These are phyloP conservation scores for Hylomyscus alleni DNA, from an alignment of 2,797 vertebrate genomes.

Conservation along the genomic window DNA sequence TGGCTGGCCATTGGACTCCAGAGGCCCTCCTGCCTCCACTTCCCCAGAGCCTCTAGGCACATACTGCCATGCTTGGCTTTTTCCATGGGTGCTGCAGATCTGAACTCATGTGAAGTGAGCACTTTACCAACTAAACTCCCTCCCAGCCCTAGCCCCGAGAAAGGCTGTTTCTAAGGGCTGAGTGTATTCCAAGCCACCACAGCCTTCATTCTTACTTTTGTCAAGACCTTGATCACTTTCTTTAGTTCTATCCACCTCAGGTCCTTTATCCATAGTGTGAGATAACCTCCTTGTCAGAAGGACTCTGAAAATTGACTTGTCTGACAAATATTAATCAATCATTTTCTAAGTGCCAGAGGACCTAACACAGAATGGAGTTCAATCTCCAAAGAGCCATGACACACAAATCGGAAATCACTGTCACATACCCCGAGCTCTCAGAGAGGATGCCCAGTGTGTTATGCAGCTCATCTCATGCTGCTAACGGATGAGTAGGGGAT, in stretches of 20 bases:
- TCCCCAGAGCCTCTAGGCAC: not conserved
- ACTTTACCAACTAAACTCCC: not conserved
- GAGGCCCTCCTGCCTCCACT: too few relatives aligned
- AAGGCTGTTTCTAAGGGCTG: not conserved
- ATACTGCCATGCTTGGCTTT: not conserved
- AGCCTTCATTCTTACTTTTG: not conserved
- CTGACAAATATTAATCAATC: slow-evolving; percentile 21
- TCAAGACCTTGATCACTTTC: not conserved
- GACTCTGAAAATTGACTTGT: not conserved
- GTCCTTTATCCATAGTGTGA: not conserved
- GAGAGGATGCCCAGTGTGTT: not conserved
- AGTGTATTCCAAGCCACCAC: not conserved
- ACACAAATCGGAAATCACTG: not conserved
- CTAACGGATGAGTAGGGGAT: not conserved
- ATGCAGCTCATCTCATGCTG: not conserved
- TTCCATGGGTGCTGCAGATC: not conserved
- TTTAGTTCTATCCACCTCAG: slow-evolving; percentile 1
- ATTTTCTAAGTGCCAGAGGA: not conserved
- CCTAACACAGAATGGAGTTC: not conserved
- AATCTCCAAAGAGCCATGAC: not conserved
- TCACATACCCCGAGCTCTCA: not conserved
- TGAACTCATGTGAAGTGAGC: not conserved
- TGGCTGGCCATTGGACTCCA: not conserved
- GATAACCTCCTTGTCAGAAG: not conserved
- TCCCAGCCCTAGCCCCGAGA: not conserved